Base-by-base conservation (phyloP, 2,888 invertebrate genomes). In the Slavum lentiscoides region DNA sequence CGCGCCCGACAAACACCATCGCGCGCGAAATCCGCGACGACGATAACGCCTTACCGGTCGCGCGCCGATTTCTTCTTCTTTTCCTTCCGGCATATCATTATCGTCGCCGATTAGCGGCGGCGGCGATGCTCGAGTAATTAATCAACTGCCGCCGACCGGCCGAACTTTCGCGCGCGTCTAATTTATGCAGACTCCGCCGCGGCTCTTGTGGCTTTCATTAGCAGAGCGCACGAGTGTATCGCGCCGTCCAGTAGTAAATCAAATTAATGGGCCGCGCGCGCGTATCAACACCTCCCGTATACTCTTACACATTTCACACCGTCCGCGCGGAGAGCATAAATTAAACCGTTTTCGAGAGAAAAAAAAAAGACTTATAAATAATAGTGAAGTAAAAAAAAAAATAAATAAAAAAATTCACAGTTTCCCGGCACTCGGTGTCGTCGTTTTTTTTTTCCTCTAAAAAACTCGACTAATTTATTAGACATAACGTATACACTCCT, bases 241-340 rank as follows among this genome's bases (percentile, higher is more conserved):
- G 23, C 61, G 55, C 58, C 66, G 30, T 61, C 70, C 62, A 17
- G 53, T 70, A 80, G 77, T 70, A 80, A 80, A 80, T 80, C 70
- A 80, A 80, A 80, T 80, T 80, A 80, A 80, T 80, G 77, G 77
- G 70, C 62, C 49, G n/a, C 77, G 43, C 70, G 64, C 43, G 68
- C 77, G 43, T 80, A 70, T 80, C 77, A 80, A 70, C 77, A 72
- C 77, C 69, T 69, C 30, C 30, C 77, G 39, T 19, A 53, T 43
- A 37, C 69, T 19, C 43, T 64, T 21, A n/a, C n/a, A 64, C 64
- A 1, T 13, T 67, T 39, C 58, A 6, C 43, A 13, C 39, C 7
- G 9, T 0, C 37, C 15, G 1, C 58, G 43, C 43, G 8, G 43
- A 75, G 43, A 7, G 75, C 75, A 67, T 75, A 75, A 75, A 67